A percentile compares a stretch with the other conserved stretches of the same genome.
Evolutionary conservation across 2,113 vertebrate species (phyloP).

Genomic region (Sander lucioperca): DNA sequence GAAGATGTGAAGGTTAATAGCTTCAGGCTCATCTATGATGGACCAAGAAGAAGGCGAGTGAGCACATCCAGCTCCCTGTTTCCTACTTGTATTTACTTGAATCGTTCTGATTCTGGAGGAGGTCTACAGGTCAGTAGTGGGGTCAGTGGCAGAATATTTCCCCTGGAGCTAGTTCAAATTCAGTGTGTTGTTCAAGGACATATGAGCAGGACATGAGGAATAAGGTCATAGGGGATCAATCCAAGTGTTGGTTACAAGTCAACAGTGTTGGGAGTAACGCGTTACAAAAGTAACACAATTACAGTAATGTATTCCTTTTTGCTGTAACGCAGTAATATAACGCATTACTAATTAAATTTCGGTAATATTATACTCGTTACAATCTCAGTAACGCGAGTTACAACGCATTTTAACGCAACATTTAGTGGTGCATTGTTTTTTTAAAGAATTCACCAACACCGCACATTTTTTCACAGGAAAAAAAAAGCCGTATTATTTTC

Average conservation of each 20-base stretch:
- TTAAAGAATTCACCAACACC: too few species aligned
- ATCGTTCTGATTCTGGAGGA: slow-evolving; percentile 1
- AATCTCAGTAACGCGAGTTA: too few species aligned
- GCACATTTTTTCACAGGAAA: too few species aligned
- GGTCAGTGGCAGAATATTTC: slow-evolving; percentile 5
- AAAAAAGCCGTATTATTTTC: too few species aligned
- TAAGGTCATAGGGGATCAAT: background rate
- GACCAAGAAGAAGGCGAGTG: background rate
- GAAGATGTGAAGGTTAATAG: background rate
- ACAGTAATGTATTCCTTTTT: too few species aligned
- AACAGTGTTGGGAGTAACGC: too few species aligned
- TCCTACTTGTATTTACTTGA: background rate
- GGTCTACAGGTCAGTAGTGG: background rate
- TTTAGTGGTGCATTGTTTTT: too few species aligned
- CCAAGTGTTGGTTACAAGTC: background rate
- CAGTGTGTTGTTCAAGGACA: slow-evolving; percentile 11
- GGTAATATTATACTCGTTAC: too few species aligned
- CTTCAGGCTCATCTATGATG: background rate
- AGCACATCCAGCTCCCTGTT: background rate
- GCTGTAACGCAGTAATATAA: too few species aligned
- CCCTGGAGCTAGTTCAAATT: slow-evolving; percentile 11
- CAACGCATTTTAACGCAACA: too few species aligned
- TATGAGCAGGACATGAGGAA: background rate
- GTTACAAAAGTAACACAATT: too few species aligned
- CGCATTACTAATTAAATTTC: too few species aligned